These are phyloP conservation scores for Dissostichus mawsoni DNA, from an alignment of 2,113 vertebrate species.

Conservation along the genomic window DNA sequence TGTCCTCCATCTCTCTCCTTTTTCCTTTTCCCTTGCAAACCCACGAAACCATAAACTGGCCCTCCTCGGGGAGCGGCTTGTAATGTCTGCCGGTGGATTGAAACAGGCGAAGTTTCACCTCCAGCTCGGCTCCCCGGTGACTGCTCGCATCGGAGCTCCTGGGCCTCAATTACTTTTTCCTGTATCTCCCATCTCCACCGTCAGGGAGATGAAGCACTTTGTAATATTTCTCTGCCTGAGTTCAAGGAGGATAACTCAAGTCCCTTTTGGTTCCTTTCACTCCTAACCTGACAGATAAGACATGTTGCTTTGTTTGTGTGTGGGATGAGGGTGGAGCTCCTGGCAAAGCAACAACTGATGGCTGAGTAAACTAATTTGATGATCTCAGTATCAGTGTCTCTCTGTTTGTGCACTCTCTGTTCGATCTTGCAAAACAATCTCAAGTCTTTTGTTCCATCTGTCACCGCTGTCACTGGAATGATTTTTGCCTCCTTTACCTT, in stretches of 20 bases:
- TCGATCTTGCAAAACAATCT: slow-evolving; percentile 26
- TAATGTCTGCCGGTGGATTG: slow-evolving; percentile 68
- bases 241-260: slow-evolving; percentile 40
- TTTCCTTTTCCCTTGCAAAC: slow-evolving; percentile 20
- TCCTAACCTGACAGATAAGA: slow-evolving; percentile 37
- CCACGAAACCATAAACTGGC: slow-evolving; percentile 42
- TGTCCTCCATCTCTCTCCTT: slow-evolving; percentile 5
- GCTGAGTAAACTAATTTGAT: slow-evolving; percentile 43
- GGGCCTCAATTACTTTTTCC: slow-evolving; percentile 64
- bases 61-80: slow-evolving; percentile 51
- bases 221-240: slow-evolving; percentile 60
- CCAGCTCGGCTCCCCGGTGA: slow-evolving; percentile 51
- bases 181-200: slow-evolving; percentile 50
- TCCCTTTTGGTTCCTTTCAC: slow-evolving; percentile 47
- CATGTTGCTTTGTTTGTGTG: slow-evolving; percentile 22
- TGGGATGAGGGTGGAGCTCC: background rate
- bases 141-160: slow-evolving; percentile 49
- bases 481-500: background rate
- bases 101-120: slow-evolving; percentile 68
- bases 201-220: slow-evolving; percentile 43
- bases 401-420: slow-evolving; percentile 43
- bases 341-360: slow-evolving; percentile 13
- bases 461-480: slow-evolving; percentile 14
- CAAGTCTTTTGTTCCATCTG: slow-evolving; percentile 30
- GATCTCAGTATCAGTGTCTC: slow-evolving; percentile 43